A percentile compares a stretch with the other conserved stretches of the same genome.
Conservation (phyloP, 2,888 invertebrate genomes). For the Deroplatys truncata region DNA sequence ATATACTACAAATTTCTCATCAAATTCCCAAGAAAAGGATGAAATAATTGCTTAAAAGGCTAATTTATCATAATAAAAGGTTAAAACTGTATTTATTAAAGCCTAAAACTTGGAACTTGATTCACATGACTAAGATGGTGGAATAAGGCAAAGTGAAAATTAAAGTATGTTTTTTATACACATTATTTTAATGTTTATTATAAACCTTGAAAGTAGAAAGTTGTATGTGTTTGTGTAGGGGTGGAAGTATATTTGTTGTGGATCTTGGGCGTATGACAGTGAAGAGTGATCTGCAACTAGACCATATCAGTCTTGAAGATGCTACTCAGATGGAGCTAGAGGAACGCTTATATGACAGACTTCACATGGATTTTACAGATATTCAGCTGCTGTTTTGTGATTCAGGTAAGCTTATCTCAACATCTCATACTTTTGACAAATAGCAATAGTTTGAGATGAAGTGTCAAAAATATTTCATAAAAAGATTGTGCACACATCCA, state of each 20-base stretch:
- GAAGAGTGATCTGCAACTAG: slow-evolving; percentile 69
- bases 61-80: too few species aligned
- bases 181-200: not conserved
- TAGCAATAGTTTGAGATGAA: not conserved
- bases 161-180: not conserved
- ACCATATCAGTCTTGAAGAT: slow-evolving; percentile 63
- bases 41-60: too few species aligned
- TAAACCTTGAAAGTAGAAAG: too few species aligned
- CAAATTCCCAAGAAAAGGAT: too few species aligned
- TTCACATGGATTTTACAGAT: slow-evolving; percentile 64
- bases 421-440: not conserved
- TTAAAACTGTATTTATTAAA: too few species aligned
- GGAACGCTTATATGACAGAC: slow-evolving; percentile 71
- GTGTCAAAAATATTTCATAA: not conserved
- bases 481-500: too few species aligned
- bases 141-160: not conserved
- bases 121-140: too few species aligned
- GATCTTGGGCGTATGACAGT: slow-evolving; percentile 68
- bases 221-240: slow-evolving; percentile 44
- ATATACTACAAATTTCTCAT: too few species aligned
- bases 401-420: slow-evolving; percentile 44
- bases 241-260: slow-evolving; percentile 65
- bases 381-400: slow-evolving; percentile 61
- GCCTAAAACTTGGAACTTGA: too few species aligned
- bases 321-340: slow-evolving; percentile 79